A percentile compares a stretch with the other conserved stretches of the same genome.
Conservation (phyloP, 2,113 vertebrate genomes). For the Hemichromis elongatus region DNA sequence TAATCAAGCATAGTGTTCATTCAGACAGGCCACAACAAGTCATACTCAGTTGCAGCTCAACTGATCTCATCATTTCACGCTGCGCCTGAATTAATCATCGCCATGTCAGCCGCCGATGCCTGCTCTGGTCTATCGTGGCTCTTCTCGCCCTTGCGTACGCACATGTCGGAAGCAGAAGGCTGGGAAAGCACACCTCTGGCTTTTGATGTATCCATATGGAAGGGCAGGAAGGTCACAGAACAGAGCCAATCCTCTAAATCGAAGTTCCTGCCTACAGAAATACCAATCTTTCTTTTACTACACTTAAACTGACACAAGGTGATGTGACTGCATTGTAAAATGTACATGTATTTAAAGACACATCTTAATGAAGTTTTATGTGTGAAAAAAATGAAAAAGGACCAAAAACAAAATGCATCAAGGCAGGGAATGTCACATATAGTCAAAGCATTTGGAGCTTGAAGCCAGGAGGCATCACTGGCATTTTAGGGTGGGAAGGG, state of each 20-base stretch:
- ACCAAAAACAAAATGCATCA: background rate
- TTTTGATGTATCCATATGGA: background rate
- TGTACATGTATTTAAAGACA: background rate
- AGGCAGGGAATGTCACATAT: background rate
- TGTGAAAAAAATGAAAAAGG: background rate
- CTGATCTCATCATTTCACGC: background rate
- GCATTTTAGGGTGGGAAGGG: conserved; percentile 35
- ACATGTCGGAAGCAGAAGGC: background rate
- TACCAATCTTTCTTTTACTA: background rate
- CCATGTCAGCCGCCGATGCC: background rate
- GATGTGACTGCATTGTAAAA: background rate
- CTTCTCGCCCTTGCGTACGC: background rate
- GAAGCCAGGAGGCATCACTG: conserved; percentile 47
- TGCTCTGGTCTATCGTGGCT: background rate
- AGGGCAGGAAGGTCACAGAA: background rate
- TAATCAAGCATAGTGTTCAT: background rate
- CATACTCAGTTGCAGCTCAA: background rate
- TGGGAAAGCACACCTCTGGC: background rate
- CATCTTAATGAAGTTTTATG: background rate
- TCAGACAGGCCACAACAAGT: background rate
- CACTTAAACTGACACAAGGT: background rate
- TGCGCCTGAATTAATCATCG: background rate
- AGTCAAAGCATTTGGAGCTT: conserved; percentile 7
- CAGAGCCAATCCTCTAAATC: background rate
- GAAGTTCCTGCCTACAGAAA: background rate